Evolutionary conservation across 2,797 vertebrate species (phyloP).

Genomic region (Ptychadena robeensis): DNA sequence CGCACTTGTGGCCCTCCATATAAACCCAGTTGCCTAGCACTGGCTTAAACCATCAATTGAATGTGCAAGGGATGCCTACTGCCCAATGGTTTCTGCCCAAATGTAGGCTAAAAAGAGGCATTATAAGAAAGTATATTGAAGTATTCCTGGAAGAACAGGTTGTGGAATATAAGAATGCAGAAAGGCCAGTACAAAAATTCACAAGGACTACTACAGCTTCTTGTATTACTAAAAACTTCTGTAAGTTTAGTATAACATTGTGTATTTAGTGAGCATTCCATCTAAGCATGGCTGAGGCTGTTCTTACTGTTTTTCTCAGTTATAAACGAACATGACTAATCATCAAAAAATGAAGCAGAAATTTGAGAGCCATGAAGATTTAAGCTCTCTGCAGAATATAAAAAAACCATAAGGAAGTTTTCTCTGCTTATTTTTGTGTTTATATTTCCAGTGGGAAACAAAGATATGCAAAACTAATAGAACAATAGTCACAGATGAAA

Average conservation of each 20-base stretch:
- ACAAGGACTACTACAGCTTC: not conserved
- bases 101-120: too few species aligned
- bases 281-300: conserved; percentile 36
- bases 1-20: too few species aligned
- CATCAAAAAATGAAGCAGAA: not conserved
- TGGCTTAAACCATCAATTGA: too few species aligned
- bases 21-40: too few species aligned
- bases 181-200: not conserved
- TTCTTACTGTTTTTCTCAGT: conserved; percentile 21
- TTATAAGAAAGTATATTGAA: too few species aligned
- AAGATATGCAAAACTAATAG: not conserved
- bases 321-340: conserved; percentile 46
- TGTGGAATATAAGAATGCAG: not conserved
- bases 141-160: too few species aligned
- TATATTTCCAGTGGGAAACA: not conserved
- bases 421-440: not conserved
- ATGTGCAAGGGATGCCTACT: too few species aligned
- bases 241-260: not conserved
- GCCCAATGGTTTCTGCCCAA: too few species aligned
- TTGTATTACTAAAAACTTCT: not conserved
- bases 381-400: not conserved
- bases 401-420: not conserved
- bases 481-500: not conserved
- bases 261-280: conserved; percentile 28
- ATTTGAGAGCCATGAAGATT: conserved; percentile 3